Percentiles rank a stretch among this genome's conserved stretches.
These are phyloP conservation scores for Cactoblastis cactorum DNA, from an alignment of 2,888 invertebrate genomes.

Conservation along the genomic window DNA sequence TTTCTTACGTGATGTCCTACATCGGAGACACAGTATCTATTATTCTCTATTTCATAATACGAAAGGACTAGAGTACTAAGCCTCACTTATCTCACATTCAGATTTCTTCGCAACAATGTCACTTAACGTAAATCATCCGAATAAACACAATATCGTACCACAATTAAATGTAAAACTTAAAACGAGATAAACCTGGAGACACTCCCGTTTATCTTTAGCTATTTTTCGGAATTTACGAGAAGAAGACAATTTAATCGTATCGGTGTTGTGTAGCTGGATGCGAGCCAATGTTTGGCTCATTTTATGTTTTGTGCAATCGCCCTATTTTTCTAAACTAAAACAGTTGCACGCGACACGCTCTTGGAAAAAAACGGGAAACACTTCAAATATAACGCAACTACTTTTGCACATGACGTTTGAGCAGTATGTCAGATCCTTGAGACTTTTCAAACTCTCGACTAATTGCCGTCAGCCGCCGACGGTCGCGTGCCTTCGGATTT, in stretches of 20 bases:
- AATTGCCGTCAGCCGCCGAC: constrained; percentile 41
- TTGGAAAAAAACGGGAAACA: constrained; percentile 28
- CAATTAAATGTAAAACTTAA: constrained; percentile 18
- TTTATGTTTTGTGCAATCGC: constrained; percentile 75
- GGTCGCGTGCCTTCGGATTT: constrained; percentile 56
- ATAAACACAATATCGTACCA: constrained; percentile 16
- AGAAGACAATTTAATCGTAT: constrained; percentile 64
- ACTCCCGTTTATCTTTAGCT: constrained; percentile 30
- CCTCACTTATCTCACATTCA: constrained; percentile 7
- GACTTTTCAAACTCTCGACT: constrained; percentile 31
- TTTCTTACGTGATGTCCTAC: neutral
- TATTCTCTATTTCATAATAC: neutral
- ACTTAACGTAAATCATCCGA: constrained; percentile 13
- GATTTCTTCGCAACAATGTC: constrained; percentile 12
- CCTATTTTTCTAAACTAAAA: constrained; percentile 75
- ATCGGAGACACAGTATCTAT: neutral
- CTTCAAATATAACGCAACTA: constrained; percentile 21
- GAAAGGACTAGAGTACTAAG: constrained; percentile 6
- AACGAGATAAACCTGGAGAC: constrained; percentile 16
- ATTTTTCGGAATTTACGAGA: constrained; percentile 41
- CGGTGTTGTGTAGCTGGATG: constrained; percentile 61
- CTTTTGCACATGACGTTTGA: constrained; percentile 13
- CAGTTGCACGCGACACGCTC: constrained; percentile 66
- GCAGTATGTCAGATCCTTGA: constrained; percentile 20
- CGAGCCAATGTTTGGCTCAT: constrained; percentile 64